These are phyloP conservation scores for Ispidina lecontei DNA, from an alignment of 2,797 vertebrate species.

Conservation along the genomic window DNA sequence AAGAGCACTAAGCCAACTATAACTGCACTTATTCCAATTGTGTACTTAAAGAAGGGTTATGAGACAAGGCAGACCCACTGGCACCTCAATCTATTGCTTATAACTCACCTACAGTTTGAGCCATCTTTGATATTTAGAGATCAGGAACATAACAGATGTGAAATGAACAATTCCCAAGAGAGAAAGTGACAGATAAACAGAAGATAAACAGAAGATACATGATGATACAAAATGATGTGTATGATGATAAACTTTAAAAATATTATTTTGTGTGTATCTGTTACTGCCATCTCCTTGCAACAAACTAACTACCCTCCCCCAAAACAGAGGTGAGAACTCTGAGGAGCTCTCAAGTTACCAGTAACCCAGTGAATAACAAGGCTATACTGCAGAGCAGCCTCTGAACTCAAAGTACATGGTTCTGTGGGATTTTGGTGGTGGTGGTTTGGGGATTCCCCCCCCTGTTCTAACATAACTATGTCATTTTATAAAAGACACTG, in stretches of 20 bases:
- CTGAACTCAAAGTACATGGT: neutral
- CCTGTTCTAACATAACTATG: neutral
- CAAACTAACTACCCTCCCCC: neutral
- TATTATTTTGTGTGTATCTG: neutral
- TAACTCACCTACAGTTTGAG: neutral
- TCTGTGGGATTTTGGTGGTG: neutral
- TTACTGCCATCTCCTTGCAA: constrained; percentile 46
- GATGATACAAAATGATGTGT: too few species aligned
- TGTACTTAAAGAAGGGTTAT: neutral
- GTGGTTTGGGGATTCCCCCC: rapidly evolving
- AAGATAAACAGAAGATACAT: neutral
- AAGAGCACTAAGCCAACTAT: neutral
- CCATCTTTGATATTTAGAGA: neutral
- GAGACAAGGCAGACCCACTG: rapidly evolving
- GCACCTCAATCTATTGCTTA: neutral
- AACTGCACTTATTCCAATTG: neutral
- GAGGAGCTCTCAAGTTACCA: neutral
- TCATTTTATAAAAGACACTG: neutral
- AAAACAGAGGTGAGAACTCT: neutral
- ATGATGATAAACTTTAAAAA: too few species aligned
- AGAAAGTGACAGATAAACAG: neutral
- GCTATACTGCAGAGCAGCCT: neutral
- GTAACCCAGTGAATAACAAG: neutral
- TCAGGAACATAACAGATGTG: rapidly evolving
- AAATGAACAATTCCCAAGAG: neutral